phyloP scores from a whole-genome alignment of 2,113 vertebrate genomes.

The Capreolus pygargus region DNA sequence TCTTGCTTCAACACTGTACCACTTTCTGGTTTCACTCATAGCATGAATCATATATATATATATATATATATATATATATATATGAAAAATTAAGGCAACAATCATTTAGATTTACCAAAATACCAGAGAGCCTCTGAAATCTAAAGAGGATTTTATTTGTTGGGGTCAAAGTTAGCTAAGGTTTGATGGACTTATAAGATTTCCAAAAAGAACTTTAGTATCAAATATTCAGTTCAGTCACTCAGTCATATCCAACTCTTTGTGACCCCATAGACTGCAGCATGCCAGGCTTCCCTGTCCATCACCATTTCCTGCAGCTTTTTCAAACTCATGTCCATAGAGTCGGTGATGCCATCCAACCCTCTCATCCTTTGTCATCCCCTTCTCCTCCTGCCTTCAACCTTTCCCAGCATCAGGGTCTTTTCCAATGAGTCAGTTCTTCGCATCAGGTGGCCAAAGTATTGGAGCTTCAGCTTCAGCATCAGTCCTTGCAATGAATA shows the following conservation, averaged over 20 bases:
- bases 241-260: neutral
- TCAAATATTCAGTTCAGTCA: neutral
- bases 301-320: neutral
- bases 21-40: neutral
- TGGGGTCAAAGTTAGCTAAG: neutral
- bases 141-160: slow-evolving; percentile 35
- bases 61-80: neutral
- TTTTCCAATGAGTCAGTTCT: neutral
- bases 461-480: neutral
- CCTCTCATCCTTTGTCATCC: neutral
- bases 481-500: neutral
- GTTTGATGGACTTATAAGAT: neutral
- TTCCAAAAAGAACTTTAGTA: slow-evolving; percentile 5
- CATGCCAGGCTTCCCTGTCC: neutral
- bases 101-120: neutral
- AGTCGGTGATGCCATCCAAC: neutral
- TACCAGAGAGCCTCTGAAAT: slow-evolving; percentile 36
- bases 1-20: neutral
- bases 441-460: neutral
- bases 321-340: neutral
- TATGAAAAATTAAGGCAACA: slow-evolving; percentile 6
- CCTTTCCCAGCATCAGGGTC: neutral
- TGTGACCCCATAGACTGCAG: neutral
- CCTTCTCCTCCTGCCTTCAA: neutral
- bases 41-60: neutral